Percentiles rank a stretch among this genome's conserved stretches.
These are phyloP conservation scores for Pollenia labialis DNA, from an alignment of 2,888 invertebrate genomes.

Conservation along the genomic window DNA sequence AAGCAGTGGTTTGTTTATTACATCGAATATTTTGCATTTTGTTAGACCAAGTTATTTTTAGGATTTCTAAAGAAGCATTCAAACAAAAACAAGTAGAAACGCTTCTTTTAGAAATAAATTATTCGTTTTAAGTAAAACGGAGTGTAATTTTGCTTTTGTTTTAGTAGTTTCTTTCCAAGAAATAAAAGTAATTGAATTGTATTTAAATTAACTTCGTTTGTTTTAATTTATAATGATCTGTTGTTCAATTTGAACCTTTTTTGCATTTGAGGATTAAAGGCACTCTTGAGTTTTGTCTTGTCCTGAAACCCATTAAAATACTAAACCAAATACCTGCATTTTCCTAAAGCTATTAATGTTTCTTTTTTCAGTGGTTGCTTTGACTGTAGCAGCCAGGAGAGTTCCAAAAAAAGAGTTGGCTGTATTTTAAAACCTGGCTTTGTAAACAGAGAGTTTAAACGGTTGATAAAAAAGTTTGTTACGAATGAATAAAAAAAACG, in stretches of 20 bases:
- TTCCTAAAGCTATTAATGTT: conserved; percentile 41
- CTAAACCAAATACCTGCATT: conserved; percentile 63
- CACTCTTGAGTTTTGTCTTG: conserved; percentile 26
- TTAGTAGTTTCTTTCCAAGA: no score
- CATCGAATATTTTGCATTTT: no score
- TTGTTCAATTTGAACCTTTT: background rate
- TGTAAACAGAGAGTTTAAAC: conserved; percentile 45
- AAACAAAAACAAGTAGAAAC: no score
- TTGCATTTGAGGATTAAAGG: conserved; percentile 44
- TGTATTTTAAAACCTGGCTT: conserved; percentile 34
- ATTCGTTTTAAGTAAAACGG: no score
- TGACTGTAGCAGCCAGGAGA: conserved; percentile 29
- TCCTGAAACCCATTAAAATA: conserved; percentile 56
- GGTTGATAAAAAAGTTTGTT: conserved; percentile 11
- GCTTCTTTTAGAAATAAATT: no score
- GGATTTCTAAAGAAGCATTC: no score
- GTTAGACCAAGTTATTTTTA: no score
- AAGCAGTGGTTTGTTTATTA: no score
- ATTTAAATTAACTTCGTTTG: no score
- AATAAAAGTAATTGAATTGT: no score
- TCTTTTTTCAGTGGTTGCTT: conserved; percentile 30
- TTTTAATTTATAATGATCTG: no score
- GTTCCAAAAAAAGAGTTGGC: conserved; percentile 41
- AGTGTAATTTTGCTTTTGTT: no score
- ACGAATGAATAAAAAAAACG: conserved; percentile 28